These are phyloP conservation scores for Troides helena DNA, from an alignment of 2,888 invertebrate genomes.

Conservation along the genomic window DNA sequence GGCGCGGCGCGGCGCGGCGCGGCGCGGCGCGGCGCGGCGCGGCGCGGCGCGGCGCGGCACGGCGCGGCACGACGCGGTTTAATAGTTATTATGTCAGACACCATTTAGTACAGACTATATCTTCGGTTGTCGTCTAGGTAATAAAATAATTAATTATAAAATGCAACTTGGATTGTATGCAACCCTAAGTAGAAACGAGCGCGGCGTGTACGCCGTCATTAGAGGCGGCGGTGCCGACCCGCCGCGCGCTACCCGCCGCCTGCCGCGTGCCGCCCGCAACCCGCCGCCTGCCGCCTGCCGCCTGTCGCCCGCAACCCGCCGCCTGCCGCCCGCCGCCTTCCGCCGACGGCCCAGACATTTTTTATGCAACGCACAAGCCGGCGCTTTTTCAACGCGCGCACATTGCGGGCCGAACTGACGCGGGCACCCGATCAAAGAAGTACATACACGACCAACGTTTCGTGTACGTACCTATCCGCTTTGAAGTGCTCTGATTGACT, in stretches of 20 bases:
- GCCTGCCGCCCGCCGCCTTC: conserved; percentile 8
- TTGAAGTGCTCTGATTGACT: no score
- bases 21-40: no score
- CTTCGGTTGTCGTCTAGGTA: no score
- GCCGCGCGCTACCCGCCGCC: conserved; percentile 36
- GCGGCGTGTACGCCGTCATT: conserved; percentile 64
- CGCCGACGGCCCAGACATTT: conserved; percentile 74
- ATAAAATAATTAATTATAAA: not conserved
- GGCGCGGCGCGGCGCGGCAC: no score
- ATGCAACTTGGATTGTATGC: conserved; percentile 29
- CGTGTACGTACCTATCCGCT: no score
- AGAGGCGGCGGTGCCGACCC: conserved; percentile 75
- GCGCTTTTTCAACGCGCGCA: conserved; percentile 54
- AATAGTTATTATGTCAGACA: no score
- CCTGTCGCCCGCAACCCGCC: no score
- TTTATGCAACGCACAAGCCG: conserved; percentile 72
- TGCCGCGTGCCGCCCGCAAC: no score
- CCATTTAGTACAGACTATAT: no score
- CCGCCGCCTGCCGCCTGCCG: no score
- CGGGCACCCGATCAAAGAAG: conserved; percentile 36
- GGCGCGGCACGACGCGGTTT: no score
- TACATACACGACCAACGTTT: conserved; percentile 20
- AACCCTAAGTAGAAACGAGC: conserved; percentile 57
- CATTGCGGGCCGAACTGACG: conserved; percentile 41
- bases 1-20: no score